Conservation (phyloP, 2,888 invertebrate species). For the Globia sparganii region DNA sequence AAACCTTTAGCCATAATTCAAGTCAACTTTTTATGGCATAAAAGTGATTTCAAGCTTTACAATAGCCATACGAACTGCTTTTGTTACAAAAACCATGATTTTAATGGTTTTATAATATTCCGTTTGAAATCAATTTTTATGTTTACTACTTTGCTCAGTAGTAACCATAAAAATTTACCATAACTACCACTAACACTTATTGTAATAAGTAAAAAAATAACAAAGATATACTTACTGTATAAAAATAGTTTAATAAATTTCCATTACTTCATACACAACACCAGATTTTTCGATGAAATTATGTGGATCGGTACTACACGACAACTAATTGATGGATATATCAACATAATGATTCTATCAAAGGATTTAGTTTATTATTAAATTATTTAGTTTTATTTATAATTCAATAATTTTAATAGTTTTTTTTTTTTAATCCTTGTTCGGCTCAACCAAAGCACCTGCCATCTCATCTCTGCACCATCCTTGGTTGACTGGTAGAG, state of each 20-base stretch:
- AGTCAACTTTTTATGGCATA: constrained; percentile 12
- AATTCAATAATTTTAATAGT: no score
- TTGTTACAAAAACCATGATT: constrained; percentile 14
- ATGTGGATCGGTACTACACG: background rate
- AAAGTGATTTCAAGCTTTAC: constrained; percentile 37
- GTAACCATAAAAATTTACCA: no score
- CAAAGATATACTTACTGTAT: background rate
- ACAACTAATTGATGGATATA: background rate
- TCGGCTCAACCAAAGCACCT: no score
- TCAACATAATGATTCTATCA: no score
- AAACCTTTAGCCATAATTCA: constrained; percentile 21
- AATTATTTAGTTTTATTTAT: no score
- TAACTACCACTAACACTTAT: background rate
- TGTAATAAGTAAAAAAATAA: background rate
- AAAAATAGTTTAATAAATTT: background rate
- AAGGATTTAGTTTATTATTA: no score
- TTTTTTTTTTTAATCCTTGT: no score
- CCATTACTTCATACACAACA: background rate
- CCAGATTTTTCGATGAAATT: background rate
- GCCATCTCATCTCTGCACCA: no score
- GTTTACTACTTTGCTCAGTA: background rate
- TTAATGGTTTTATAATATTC: constrained; percentile 16
- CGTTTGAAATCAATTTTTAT: constrained; percentile 18
- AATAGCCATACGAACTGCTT: constrained; percentile 8
- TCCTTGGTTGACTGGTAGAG: no score